Evolutionary conservation across 1,140 invertebrate genomes (phyloP), one percentile per base, ranked within the genome.

Genomic region (Probaryconus sp.): DNA sequence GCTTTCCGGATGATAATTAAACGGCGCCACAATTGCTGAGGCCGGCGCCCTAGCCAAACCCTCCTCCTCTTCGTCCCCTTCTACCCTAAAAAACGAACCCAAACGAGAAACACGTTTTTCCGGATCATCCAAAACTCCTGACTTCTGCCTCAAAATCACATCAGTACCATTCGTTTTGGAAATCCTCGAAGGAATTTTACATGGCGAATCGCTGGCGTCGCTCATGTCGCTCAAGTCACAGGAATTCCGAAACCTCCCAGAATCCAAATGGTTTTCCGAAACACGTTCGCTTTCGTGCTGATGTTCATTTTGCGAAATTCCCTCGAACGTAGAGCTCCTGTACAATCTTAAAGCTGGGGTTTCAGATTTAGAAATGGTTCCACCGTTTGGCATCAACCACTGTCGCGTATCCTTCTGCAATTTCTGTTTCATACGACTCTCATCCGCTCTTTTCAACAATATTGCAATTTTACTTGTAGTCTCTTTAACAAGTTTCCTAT

Each of bases 391-490:
- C n/a, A 84, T 86, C 35, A 93, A 91, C 91, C 91, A 92, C 1
- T 92, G 90, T 63, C 90, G 89, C 6, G 88, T 91, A 61, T 94
- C 92, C 31, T 90, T 90, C 26, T 88, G 83, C 7, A 85, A 72
- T 1, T 81, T 83, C 24, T 90, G 88, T 60, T 90, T 90, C 47
- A 89, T 91, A 35, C 92, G 92, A n/a, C 86, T 91, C 24, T 95
- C 92, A 78, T 95, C 94, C 1, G 94, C 93, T 77, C 91, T 93
- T 76, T 95, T 97, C 95, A 95, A 97, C 7, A 97, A 88, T 79
- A 90, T 94, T 0, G 95, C 94, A 30, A 97, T 96, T 82, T 95
- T 96, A 83, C 95, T 96, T 1, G 93, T 92, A 1, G 94, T 92
- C 65, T 94, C 93, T 78, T 93, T 93, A 7, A 91, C 88, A 2